Base-by-base conservation (phyloP, 92 coral and sea anemone species). In the Chrysogorgia sp. region DNA sequence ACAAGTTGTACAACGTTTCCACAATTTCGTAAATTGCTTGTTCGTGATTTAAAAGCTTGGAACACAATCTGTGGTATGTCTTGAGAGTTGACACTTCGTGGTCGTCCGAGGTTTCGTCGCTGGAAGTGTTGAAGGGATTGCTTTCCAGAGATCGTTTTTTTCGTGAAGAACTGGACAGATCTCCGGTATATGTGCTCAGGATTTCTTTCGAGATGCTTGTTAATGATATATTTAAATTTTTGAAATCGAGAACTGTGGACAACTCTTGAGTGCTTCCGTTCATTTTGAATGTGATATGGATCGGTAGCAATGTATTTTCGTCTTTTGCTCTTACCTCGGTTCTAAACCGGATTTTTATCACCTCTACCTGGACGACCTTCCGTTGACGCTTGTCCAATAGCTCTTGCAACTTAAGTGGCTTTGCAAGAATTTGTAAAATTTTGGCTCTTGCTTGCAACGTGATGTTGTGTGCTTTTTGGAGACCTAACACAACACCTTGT, bases 51-150 rank as follows among this genome's bases (percentile, higher is more conserved):
- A 56, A 37, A 34, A 90, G 79, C 22, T 82, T 66, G 1, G 70
- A 74, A 37, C 84, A 63, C 61, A 88, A 75, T 25, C 81, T 82
- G 12, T 58, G 81, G 22, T 83, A 76, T 8, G 76, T 84, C 50
- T 84, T 79, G n/a, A 77, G 76, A 41, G 83, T 84, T 74, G 85
- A 84, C 8, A 77, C 74, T 21, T 67, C 32, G 19, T 20, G 71
- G 41, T 78, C 84, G n/a, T 61, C 33, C 25, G 8, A 23, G 35
- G 9, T 30, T 15, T 62, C 63, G 25, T 79, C 86, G 24, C 71
- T 31, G 56, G 80, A 75, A 8, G n/a, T n/a, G n/a, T n/a, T n/a
- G 53, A 47, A 47, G 2, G 53, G n/a, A 15, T 31, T 29, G 12
- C 17, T 15, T 12, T 57, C 63, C 17, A 15, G 3, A 14, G 63